Evolutionary conservation across 2,113 vertebrate species (phyloP).

Genomic region (Spizaetus ornatus): DNA sequence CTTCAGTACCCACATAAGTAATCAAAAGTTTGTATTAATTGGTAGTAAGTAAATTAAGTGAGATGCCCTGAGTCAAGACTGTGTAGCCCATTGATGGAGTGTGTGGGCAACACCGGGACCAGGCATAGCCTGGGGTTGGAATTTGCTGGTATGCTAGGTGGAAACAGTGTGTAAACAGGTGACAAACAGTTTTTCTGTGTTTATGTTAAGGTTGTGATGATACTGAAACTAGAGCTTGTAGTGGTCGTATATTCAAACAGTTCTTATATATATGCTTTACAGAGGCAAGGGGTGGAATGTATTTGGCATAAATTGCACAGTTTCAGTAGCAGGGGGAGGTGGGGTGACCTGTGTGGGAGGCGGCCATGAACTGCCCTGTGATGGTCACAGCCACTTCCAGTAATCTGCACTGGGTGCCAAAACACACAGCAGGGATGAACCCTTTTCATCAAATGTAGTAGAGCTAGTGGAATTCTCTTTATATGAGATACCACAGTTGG

Average conservation of each 20-base stretch:
- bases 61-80: not conserved
- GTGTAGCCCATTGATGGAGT: no score
- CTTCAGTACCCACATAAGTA: not conserved
- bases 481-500: not conserved
- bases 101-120: rapidly evolving
- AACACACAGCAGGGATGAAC: not conserved
- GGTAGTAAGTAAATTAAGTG: not conserved
- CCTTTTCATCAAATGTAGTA: no score
- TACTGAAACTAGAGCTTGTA: not conserved
- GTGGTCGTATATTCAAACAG: not conserved
- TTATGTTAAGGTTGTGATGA: not conserved
- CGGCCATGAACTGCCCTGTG: not conserved
- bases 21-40: not conserved
- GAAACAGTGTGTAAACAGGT: not conserved
- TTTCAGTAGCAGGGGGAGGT: not conserved
- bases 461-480: not conserved
- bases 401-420: not conserved
- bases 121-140: not conserved
- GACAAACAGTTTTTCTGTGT: not conserved
- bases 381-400: not conserved
- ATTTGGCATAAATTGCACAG: no score
- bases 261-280: not conserved
- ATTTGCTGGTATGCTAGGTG: not conserved
- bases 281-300: not conserved
- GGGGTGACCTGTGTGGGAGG: not conserved